Evolutionary conservation across 2,113 vertebrate species (phyloP), one percentile per base, ranked within the genome.

Genomic region (Gadus chalcogrammus): DNA sequence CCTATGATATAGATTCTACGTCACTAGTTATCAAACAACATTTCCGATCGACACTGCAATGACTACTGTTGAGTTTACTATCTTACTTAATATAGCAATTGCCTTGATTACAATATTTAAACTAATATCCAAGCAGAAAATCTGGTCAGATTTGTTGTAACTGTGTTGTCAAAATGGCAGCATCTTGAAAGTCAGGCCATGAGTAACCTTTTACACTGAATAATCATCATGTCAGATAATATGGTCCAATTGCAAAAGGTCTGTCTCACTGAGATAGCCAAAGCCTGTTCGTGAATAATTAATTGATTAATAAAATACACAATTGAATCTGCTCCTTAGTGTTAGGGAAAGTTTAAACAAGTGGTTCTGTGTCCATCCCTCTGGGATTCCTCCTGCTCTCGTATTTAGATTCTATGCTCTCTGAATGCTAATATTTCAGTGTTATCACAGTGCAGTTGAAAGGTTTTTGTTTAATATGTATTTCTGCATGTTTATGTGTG

Each of bases 371-470:
- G 73, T 75, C 62, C 65, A 58, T 68, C 56, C 79, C n/a, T 70
- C 67, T 75, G 64, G 15, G 48, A 69, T 69, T 79, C 67, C n/a
- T 53, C 74, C 68, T 75, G 75, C 80, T 75, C 66, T 84, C 71
- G 71, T 68, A 77, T 78, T 70, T 77, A 27, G 55, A 16, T 58
- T 16, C 17, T 68, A 53, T 81, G 64, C 77, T 70, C 58, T 66
- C 42, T 78, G 82, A 86, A 86, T 86, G 79, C 73, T 79, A 84
- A 80, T 86, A 77, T 83, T 81, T 76, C 79, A 71, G 67, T 63
- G 61, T 73, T 71, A 74, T 80, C 81, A 77, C 24, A 64, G 64
- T 67, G 42, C 7, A 73, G 66, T 68, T 72, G 66, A 76, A 75
- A 82, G 73, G 70, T 55, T 82, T 4, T 28, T 15, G 42, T 13